phyloP scores from a whole-genome alignment of 1,140 invertebrate genomes.

The Gryon sp. region DNA sequence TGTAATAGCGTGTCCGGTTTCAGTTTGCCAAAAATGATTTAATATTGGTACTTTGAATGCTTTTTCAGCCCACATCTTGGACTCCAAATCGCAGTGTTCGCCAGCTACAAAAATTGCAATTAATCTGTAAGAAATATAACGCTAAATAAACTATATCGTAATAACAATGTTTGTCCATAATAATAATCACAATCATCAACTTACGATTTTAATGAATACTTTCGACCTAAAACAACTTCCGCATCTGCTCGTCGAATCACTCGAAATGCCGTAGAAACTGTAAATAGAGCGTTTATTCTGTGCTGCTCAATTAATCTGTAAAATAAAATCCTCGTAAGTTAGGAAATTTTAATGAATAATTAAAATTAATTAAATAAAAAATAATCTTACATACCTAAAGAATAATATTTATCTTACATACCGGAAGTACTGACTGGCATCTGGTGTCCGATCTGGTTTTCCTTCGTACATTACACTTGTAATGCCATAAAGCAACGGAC shows the following conservation, averaged over 20 bases:
- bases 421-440: conserved; percentile 94
- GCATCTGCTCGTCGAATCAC: conserved; percentile 90
- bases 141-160: no score
- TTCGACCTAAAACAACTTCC: conserved; percentile 82
- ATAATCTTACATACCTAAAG: neutral
- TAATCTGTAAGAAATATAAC: conserved; percentile 75
- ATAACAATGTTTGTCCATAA: no score
- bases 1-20: conserved; percentile 94
- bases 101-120: conserved; percentile 93
- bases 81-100: conserved; percentile 95
- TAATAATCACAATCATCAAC: no score
- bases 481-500: conserved; percentile 88
- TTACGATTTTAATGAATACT: conserved; percentile 86
- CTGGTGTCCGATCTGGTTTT: conserved; percentile 95
- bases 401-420: conserved; percentile 65
- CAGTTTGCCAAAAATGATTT: conserved; percentile 98
- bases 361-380: neutral
- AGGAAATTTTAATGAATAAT: conserved; percentile 1
- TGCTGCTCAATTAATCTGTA: conserved; percentile 91
- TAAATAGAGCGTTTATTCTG: conserved; percentile 90
- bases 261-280: conserved; percentile 93
- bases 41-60: conserved; percentile 90
- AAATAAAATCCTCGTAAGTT: conserved; percentile 1
- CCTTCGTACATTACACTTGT: conserved; percentile 96
- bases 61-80: conserved; percentile 91